A percentile compares a stretch with the other conserved stretches of the same genome.
These are phyloP conservation scores for Sinocyclocheilus anshuiensis DNA, from an alignment of 2,113 vertebrate species.

Conservation along the genomic window DNA sequence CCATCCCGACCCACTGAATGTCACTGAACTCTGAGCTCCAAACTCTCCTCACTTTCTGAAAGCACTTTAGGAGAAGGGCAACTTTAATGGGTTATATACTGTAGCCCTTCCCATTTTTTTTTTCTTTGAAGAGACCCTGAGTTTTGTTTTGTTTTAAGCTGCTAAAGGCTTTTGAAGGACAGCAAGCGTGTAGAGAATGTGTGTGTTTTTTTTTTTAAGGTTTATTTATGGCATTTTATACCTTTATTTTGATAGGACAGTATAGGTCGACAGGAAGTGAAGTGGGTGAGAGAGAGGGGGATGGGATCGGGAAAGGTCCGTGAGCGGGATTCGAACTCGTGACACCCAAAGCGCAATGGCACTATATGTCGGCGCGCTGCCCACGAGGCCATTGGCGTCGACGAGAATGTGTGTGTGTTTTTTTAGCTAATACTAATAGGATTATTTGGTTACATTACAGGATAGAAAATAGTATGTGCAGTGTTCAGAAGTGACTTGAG, in stretches of 20 bases:
- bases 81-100: conserved; percentile 51
- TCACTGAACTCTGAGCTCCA: conserved; percentile 49
- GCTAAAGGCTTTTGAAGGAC: conserved; percentile 14
- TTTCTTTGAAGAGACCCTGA: conserved; percentile 2
- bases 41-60: conserved; percentile 39
- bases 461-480: background rate
- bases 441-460: background rate
- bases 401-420: no score
- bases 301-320: no score
- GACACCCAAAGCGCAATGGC: no score
- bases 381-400: no score
- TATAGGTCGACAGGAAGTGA: no score
- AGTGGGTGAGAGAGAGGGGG: no score
- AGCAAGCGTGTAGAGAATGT: background rate
- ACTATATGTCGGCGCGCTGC: no score
- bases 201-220: no score
- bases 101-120: background rate
- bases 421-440: background rate
- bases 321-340: no score
- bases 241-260: no score
- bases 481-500: background rate
- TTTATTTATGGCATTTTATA: no score
- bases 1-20: conserved; percentile 47
- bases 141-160: background rate
- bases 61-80: conserved; percentile 48